A percentile compares a stretch with the other conserved stretches of the same genome.
These are phyloP conservation scores for Agrochola macilenta DNA, from an alignment of 2,888 invertebrate species.

Conservation along the genomic window DNA sequence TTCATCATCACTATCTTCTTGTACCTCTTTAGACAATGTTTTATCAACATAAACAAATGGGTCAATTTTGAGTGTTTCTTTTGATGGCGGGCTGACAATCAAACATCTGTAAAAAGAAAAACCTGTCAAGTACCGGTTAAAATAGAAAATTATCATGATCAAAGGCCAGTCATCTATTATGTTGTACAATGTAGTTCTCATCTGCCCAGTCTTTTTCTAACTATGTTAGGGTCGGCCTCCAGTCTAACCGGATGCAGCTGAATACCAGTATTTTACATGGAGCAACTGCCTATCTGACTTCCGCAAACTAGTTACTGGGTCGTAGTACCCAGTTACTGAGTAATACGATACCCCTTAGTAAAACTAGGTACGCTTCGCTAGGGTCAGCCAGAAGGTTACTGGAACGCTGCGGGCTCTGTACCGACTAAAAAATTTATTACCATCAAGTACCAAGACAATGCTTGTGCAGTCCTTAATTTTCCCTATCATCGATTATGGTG, in stretches of 20 bases:
- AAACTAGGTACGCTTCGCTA: too few relatives aligned
- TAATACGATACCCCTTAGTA: too few relatives aligned
- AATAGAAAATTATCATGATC: not conserved
- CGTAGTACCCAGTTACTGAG: too few relatives aligned
- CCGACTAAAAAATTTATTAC: too few relatives aligned
- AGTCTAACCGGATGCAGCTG: not conserved
- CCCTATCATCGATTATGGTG: too few relatives aligned
- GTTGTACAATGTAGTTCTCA: not conserved
- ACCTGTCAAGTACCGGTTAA: too few relatives aligned
- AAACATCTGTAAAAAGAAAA: constrained; percentile 91
- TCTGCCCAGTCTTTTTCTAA: not conserved
- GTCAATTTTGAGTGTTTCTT: constrained; percentile 93
- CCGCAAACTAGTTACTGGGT: too few relatives aligned
- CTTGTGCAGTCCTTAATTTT: too few relatives aligned
- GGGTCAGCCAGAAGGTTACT: too few relatives aligned
- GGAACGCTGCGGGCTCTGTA: too few relatives aligned
- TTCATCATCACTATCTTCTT: constrained; percentile 87
- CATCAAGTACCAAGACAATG: too few relatives aligned
- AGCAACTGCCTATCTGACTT: too few relatives aligned
- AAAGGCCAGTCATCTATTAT: not conserved
- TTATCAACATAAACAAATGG: constrained; percentile 89
- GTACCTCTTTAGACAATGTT: constrained; percentile 80
- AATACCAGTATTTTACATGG: not conserved
- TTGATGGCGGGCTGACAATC: constrained; percentile 91
- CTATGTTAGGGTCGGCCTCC: not conserved